Base-by-base conservation (phyloP, 2,888 invertebrate genomes). In the Stenodema calcarata region DNA sequence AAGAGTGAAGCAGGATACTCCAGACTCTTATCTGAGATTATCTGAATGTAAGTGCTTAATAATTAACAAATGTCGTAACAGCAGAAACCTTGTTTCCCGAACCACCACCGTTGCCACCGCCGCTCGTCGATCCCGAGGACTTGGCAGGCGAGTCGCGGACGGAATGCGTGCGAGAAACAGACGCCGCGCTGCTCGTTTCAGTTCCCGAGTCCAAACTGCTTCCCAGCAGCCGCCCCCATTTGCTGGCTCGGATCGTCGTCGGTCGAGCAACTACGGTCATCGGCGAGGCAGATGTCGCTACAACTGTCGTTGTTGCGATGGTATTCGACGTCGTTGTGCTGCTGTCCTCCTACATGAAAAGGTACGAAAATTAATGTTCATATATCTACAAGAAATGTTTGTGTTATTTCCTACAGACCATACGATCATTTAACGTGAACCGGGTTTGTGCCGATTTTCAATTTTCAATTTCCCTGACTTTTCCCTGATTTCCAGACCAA, bases 221-320 rank as follows among this genome's bases (percentile, higher is more conserved):
- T 90, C 96, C 95, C 91, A 96, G 92, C 90, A 96, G 93, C 88
- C 96, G 94, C 86, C 96, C 96, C 96, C 96, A 96, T 92, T 96
- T 96, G 91, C 95, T 93, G 87, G 89, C 90, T 47, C 90, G 89
- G 62, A 89, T 87, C 47, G 89, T 89, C 9, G 89, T 88, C 18
- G 89, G 89, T 54, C 89, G 42, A 18, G 87, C 75, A 7, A 86
- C 84, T 0, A 87, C 86, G 12, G 87, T 79, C n/a, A 88, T 81
- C 69, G 86, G 50, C 30, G 83, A 84, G 14, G 87, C 80, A 0
- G 89, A 87, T 27, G 86, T 87, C 75, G 87, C 88, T 28, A 88
- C 87, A 11, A 87, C 86, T 11, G 89, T 84, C 16, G 84, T 84
- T 28, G 84, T 27, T 11, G 84, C 35, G 0, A 83, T 42, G 86